phyloP scores from a whole-genome alignment of 2,113 vertebrate genomes.

The Chloroceryle aenea region DNA sequence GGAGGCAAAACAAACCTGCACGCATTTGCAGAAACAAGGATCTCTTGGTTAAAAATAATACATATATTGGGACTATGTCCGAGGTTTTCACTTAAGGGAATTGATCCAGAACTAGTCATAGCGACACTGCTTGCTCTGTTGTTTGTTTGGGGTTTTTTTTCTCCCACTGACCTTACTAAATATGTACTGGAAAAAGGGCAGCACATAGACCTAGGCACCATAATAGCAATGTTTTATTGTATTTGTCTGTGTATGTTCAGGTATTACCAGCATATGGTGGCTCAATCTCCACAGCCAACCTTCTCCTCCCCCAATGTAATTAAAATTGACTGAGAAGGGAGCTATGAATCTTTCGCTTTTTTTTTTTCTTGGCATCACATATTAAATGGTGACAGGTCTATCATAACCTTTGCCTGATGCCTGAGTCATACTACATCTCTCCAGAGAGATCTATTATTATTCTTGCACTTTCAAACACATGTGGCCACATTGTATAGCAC shows the following conservation, averaged over 20 bases:
- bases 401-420: not conserved
- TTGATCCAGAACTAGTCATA: not conserved
- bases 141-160: not conserved
- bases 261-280: not conserved
- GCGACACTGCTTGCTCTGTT: not conserved
- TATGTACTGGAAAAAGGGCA: not conserved
- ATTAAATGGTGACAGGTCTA: not conserved
- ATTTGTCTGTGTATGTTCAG: not conserved
- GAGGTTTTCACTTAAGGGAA: not conserved
- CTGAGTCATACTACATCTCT: not conserved
- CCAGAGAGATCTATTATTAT: not conserved
- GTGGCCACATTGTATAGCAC: not conserved
- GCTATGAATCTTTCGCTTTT: not conserved
- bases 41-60: not conserved
- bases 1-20: slow-evolving; percentile 12
- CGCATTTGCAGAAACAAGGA: not conserved
- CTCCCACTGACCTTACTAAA: not conserved
- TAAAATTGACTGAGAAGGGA: slow-evolving; percentile 18
- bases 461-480: not conserved
- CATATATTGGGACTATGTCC: not conserved
- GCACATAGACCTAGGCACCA: not conserved
- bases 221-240: not conserved
- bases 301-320: not conserved
- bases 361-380: not conserved
- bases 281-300: not conserved